Conservation (phyloP, 1,140 invertebrate genomes). For the Neocloeon triangulifer region DNA sequence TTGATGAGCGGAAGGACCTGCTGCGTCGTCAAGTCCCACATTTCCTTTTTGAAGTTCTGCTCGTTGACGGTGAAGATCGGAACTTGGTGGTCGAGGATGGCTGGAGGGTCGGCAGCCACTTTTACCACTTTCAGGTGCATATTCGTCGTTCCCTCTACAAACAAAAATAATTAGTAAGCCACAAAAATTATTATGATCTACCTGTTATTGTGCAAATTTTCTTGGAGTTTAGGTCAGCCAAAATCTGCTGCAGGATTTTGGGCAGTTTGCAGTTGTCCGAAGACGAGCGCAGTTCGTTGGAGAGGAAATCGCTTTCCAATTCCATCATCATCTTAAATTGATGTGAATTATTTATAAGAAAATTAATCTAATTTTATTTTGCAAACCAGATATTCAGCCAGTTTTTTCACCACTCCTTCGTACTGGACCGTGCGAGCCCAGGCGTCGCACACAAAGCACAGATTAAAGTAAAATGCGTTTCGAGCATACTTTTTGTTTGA, state of each 20-base stretch:
- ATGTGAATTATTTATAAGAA: no score
- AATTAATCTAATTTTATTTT: no score
- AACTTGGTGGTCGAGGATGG: slow-evolving; percentile 74
- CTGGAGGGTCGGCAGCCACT: slow-evolving; percentile 51
- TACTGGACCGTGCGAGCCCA: slow-evolving; percentile 74
- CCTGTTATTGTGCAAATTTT: slow-evolving; percentile 54
- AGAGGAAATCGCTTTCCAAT: slow-evolving; percentile 56
- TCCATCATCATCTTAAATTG: slow-evolving; percentile 64
- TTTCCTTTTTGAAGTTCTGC: slow-evolving; percentile 30
- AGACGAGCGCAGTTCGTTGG: slow-evolving; percentile 33
- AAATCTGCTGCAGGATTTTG: slow-evolving; percentile 48
- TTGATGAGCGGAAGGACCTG: slow-evolving; percentile 77
- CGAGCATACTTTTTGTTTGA: slow-evolving; percentile 75
- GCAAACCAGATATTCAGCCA: slow-evolving; percentile 74
- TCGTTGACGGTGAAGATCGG: slow-evolving; percentile 50
- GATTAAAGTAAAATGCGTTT: slow-evolving; percentile 85
- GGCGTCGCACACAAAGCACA: slow-evolving; percentile 84
- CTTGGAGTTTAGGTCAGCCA: slow-evolving; percentile 54
- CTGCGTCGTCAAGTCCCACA: slow-evolving; percentile 86
- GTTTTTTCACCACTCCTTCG: slow-evolving; percentile 78
- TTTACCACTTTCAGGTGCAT: slow-evolving; percentile 59
- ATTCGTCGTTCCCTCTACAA: slow-evolving; percentile 47
- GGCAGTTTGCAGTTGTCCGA: slow-evolving; percentile 29
- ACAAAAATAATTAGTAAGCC: no score
- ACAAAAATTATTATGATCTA: slow-evolving; percentile 18